phyloP scores from a whole-genome alignment of 2,888 invertebrate species.

The Flabesymbios commensalis region DNA sequence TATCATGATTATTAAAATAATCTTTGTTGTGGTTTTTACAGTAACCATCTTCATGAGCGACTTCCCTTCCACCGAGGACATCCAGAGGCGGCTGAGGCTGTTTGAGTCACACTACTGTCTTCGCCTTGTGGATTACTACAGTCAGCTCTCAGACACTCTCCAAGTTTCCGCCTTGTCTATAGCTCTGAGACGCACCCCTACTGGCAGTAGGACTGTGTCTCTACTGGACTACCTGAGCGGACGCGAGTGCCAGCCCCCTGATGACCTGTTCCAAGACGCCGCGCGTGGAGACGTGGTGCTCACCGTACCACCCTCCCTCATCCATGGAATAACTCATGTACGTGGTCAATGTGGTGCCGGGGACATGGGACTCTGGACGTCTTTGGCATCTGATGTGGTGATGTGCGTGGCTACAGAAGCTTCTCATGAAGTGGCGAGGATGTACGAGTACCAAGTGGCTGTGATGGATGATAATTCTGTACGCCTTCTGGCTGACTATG shows the following conservation, averaged over 20 bases:
- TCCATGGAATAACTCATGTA: conserved; percentile 12
- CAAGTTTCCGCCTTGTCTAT: conserved; percentile 20
- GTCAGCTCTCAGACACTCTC: conserved; percentile 12
- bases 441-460: conserved; percentile 36
- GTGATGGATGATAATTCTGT: conserved; percentile 30
- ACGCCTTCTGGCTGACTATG: conserved; percentile 26
- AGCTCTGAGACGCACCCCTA: background rate
- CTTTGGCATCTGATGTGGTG: conserved; percentile 26
- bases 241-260: background rate
- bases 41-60: conserved; percentile 5
- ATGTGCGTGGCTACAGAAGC: conserved; percentile 26
- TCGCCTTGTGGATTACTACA: conserved; percentile 16
- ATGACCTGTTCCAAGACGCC: background rate
- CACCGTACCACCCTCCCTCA: conserved; percentile 8
- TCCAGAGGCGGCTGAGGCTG: conserved; percentile 12
- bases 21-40: no score
- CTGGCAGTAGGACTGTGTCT: background rate
- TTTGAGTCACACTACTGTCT: conserved; percentile 28
- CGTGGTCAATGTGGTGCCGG: conserved; percentile 1
- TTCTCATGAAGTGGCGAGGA: conserved; percentile 30
- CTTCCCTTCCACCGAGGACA: conserved; percentile 22
- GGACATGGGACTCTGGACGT: conserved; percentile 3
- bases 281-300: background rate
- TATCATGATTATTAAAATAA: no score
- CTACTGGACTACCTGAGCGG: background rate